Evolutionary conservation across 1,140 invertebrate species (phyloP).

Genomic region (Leptopilina boulardi): DNA sequence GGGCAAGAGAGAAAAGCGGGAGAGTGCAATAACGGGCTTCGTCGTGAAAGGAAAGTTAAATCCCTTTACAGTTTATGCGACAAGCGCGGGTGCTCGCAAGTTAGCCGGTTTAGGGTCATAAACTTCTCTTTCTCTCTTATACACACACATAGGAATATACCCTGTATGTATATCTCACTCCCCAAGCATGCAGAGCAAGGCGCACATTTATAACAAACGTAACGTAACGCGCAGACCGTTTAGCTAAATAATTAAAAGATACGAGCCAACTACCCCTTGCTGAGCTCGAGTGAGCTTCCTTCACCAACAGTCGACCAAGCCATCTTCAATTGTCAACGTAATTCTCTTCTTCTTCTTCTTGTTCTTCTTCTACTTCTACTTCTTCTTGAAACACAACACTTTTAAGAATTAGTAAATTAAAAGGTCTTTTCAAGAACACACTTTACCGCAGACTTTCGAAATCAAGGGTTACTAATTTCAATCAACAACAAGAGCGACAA

Average conservation of each 20-base stretch:
- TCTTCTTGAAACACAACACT: slow-evolving; percentile 47
- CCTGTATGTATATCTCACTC: slow-evolving; percentile 34
- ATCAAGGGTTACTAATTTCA: slow-evolving; percentile 44
- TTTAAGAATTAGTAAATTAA: slow-evolving; percentile 45
- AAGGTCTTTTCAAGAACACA: slow-evolving; percentile 2
- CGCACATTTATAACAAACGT: slow-evolving; percentile 72
- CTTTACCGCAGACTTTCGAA: slow-evolving; percentile 23
- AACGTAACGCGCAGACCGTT: slow-evolving; percentile 67
- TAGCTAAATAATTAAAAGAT: slow-evolving; percentile 76
- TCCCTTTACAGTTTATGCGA: slow-evolving; percentile 74
- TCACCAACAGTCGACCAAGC: slow-evolving; percentile 47
- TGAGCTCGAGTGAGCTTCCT: slow-evolving; percentile 38
- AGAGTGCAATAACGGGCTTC: slow-evolving; percentile 66
- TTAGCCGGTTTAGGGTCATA: slow-evolving; percentile 71
- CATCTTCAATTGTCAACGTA: slow-evolving; percentile 47
- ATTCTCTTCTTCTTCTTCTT: slow-evolving; percentile 50
- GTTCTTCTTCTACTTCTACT: slow-evolving; percentile 48
- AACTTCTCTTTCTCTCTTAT: slow-evolving; percentile 56
- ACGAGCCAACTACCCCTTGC: slow-evolving; percentile 59
- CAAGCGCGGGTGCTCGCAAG: slow-evolving; percentile 68
- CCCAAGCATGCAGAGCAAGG: slow-evolving; percentile 63
- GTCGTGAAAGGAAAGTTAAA: slow-evolving; percentile 73
- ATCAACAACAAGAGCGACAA: slow-evolving; percentile 9
- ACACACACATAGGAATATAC: no score
- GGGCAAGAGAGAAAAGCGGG: slow-evolving; percentile 58